Evolutionary conservation across 2,797 vertebrate genomes (phyloP), one percentile per base, ranked within the genome.

Genomic region (Podarcis lilfordi): DNA sequence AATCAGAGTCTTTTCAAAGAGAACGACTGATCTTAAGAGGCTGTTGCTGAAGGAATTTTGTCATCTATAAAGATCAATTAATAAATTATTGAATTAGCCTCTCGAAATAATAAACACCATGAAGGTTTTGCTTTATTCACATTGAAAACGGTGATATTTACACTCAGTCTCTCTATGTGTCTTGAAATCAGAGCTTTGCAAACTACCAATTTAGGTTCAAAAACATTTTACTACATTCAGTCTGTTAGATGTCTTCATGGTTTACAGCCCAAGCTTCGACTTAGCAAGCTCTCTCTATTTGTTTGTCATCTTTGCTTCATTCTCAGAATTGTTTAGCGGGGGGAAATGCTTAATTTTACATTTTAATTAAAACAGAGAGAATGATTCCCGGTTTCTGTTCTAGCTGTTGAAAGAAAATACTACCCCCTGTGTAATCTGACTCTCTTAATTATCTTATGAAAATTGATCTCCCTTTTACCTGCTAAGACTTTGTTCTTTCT

Each of bases 291-390:
- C 35, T 19, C 29, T 68, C 50, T 79, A 64, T 37, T 61, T 77
- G 27, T 64, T 64, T 77, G 59, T 66, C 37, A 66, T 59, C 61
- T 68, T 25, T 78, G 55, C 35, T 25, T 43, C 19, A 50, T 68
- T 68, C 19, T 35, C 29, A 45, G 21, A 8, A 35, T 86, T 35
- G 29, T 50, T 50, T 45, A 86, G 37, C 29, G 43, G 19, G 61
- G 43, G 27, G 21, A 40, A 69, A 86, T 50, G 13, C 69, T 77
- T 77, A 86, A 86, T 45, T 66, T 77, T 68, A 43, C 4, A 66
- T 72, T 84, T 66, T 32, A 68, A 78, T 86, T 86, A 78, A 78
- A 84, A 86, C 50, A 50, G 40, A 77, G 75, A 68, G 37, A 23
- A 78, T 35, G 40, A 50, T 50, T 79, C 61, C 6, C 7, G 19